A percentile compares a stretch with the other conserved stretches of the same genome.
Conservation (phyloP, 2,888 invertebrate genomes). For the Bibio marci region DNA sequence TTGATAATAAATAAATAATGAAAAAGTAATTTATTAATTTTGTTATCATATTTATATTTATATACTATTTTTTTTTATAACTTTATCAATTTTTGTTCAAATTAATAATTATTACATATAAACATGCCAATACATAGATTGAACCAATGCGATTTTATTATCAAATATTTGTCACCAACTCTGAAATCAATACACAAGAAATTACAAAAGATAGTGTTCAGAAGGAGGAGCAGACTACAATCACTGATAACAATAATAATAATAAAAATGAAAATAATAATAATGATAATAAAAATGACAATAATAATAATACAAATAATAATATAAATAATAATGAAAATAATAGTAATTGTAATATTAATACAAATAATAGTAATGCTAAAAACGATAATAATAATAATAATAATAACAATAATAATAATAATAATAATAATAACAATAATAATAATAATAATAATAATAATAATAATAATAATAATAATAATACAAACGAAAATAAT, state of each 20-base stretch:
- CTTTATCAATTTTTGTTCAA: background rate
- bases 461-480: background rate
- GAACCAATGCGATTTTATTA: conserved; percentile 49
- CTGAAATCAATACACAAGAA: conserved; percentile 12
- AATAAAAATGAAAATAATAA: background rate
- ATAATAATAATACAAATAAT: too few relatives aligned
- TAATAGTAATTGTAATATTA: background rate
- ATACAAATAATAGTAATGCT: background rate
- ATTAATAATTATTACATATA: background rate
- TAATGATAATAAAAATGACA: background rate
- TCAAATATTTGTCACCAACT: conserved; percentile 35
- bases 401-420: background rate
- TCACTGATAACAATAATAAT: background rate
- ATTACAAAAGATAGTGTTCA: background rate
- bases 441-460: background rate
- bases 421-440: background rate
- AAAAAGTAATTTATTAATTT: too few relatives aligned
- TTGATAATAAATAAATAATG: too few relatives aligned
- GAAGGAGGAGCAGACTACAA: background rate
- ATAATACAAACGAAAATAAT: background rate
- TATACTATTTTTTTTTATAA: conserved; percentile 1
- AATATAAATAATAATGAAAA: background rate
- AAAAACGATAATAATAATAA: background rate
- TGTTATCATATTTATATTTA: too few relatives aligned
- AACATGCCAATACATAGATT: conserved; percentile 32